A percentile compares a stretch with the other conserved stretches of the same genome.
Evolutionary conservation across 2,888 invertebrate genomes (phyloP).

Genomic region (Pantelozetes paolii): DNA sequence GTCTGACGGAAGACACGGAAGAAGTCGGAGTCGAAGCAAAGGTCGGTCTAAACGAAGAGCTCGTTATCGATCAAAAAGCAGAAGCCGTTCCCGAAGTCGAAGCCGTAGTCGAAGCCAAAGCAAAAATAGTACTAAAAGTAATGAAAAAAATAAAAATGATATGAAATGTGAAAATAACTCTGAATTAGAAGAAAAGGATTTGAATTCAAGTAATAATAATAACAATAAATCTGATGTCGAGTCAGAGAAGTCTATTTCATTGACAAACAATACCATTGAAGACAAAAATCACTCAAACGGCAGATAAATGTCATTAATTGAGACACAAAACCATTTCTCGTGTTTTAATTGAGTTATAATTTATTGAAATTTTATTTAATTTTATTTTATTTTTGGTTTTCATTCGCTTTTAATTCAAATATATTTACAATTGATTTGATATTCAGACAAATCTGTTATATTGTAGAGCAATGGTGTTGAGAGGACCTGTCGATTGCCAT

Average conservation of each 20-base stretch:
- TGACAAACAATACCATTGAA: slow-evolving; percentile 44
- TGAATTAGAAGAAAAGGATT: slow-evolving; percentile 21
- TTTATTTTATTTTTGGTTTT: slow-evolving; percentile 1
- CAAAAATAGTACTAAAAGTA: slow-evolving; percentile 23
- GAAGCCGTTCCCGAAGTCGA: slow-evolving; percentile 43
- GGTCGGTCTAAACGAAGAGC: slow-evolving; percentile 17
- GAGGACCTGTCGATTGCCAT: too few relatives aligned
- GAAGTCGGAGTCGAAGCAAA: slow-evolving; percentile 34
- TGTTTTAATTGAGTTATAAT: not conserved
- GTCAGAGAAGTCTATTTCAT: slow-evolving; percentile 15
- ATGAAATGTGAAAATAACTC: slow-evolving; percentile 1
- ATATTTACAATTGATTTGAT: too few relatives aligned
- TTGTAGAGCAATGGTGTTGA: too few relatives aligned
- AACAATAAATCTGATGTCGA: slow-evolving; percentile 1
- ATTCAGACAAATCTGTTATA: too few relatives aligned
- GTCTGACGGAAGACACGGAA: slow-evolving; percentile 12
- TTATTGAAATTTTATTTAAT: not conserved
- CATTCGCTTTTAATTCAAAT: not conserved
- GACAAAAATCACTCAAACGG: slow-evolving; percentile 42
- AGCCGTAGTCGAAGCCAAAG: slow-evolving; percentile 30
- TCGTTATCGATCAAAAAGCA: slow-evolving; percentile 40
- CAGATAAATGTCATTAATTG: not conserved
- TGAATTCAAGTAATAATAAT: slow-evolving; percentile 15
- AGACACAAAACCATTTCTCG: slow-evolving; percentile 42
- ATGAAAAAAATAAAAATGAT: not conserved